Percentiles rank a stretch among this genome's conserved stretches.
These are phyloP conservation scores for Pseudochirops cupreus DNA, from an alignment of 2,797 vertebrate genomes.

Conservation along the genomic window DNA sequence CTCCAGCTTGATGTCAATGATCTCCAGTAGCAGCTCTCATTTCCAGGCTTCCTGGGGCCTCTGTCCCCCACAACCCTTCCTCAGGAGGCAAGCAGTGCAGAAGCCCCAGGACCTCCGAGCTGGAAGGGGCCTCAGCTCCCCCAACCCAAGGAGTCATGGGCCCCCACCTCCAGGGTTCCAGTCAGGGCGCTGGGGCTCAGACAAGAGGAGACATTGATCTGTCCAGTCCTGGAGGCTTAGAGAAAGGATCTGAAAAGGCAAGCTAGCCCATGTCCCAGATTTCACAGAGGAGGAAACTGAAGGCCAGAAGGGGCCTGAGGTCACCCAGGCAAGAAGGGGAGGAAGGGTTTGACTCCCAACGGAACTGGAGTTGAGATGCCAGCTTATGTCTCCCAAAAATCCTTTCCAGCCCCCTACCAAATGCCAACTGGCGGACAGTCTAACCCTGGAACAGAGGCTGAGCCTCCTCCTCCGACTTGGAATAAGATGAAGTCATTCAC, in stretches of 20 bases:
- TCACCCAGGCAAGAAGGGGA: background rate
- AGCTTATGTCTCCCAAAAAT: background rate
- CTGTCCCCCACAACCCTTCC: background rate
- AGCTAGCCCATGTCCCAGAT: background rate
- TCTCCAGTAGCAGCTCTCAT: background rate
- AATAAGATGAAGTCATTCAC: background rate
- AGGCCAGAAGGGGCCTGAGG: background rate
- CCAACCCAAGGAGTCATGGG: too few species aligned
- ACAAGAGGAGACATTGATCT: too few species aligned
- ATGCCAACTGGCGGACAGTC: background rate
- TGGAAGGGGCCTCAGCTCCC: too few species aligned
- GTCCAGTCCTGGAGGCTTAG: background rate
- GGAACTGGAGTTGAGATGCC: background rate
- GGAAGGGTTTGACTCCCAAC: background rate
- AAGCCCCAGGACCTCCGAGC: background rate
- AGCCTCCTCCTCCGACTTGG: background rate
- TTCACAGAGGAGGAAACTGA: background rate
- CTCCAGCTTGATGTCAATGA: too few species aligned
- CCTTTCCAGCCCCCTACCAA: fast-evolving
- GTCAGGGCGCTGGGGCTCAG: too few species aligned
- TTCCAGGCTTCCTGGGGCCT: background rate
- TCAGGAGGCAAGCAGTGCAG: background rate
- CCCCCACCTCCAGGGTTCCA: too few species aligned
- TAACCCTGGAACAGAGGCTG: background rate
- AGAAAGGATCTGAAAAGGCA: too few species aligned